Evolutionary conservation across 2,888 invertebrate species (phyloP), one percentile per base, ranked within the genome.

Genomic region (Ariolimax columbianus): DNA sequence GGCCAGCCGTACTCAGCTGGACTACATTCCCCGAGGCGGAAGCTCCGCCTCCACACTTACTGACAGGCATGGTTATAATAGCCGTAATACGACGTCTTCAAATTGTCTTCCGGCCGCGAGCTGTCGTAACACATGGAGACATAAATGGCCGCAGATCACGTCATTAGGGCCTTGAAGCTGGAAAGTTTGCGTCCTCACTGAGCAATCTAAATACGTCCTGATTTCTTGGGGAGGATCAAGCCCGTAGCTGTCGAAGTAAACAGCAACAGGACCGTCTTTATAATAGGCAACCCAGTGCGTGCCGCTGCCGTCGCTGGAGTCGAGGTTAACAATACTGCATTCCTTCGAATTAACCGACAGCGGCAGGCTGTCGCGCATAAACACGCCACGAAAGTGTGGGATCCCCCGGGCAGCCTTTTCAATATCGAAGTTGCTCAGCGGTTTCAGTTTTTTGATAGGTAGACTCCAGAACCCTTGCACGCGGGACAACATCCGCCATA

Each of bases 331-430:
- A 4, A 70, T 38, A 33, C 38, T 38, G 36, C 43, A 73, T 40
- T 73, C 40, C 17, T 43, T 72, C 6, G 7, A 7, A 0, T 26
- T 6, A 7, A 23, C 33, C n/a, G n/a, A 1, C 0, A 1, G 72
- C 40, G 72, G 72, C 23, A 43, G 72, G n/a, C 72, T 43, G 72
- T 72, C 59, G 3, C 72, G 43, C 40, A 72, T 72, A 40, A 72
- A 72, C 70, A 72, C 40, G 2, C 40, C 70, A 23, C 70, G 0
- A 17, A 40, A 40, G 40, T 73, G 26, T 23, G 40, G 72, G 26
- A 73, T 43, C 33, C 17, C 36, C 2, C 7, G 14, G 38, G 70
- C 36, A 14, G 33, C 70, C 17, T 23, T 1, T 38, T 38, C 19
- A 17, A 70, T 73, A 17, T 43, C 72, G n/a, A 43, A 43, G 26